Conservation (phyloP, 2,113 vertebrate genomes). For the Tupaia chinensis region DNA sequence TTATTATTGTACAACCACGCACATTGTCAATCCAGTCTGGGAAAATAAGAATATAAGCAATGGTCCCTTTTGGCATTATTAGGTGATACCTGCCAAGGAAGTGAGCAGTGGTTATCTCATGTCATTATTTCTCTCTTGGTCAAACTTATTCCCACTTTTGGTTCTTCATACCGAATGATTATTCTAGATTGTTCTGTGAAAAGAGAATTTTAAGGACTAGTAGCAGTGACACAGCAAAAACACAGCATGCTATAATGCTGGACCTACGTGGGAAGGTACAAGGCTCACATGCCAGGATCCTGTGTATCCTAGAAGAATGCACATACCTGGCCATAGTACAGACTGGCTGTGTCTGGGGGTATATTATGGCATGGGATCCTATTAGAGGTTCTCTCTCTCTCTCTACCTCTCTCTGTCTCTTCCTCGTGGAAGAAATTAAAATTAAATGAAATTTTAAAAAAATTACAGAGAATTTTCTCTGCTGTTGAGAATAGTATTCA, state of each 20-base stretch:
- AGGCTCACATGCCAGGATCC: no score
- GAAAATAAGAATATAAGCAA: background rate
- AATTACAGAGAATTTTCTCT: slow-evolving; percentile 16
- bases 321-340: no score
- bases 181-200: slow-evolving; percentile 49
- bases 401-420: no score
- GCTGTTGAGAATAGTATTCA: slow-evolving; percentile 26
- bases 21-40: background rate
- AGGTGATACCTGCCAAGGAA: background rate
- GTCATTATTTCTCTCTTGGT: slow-evolving; percentile 16
- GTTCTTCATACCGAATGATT: background rate
- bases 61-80: background rate
- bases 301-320: no score
- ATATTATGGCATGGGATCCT: no score
- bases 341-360: no score
- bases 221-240: no score
- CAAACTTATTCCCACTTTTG: slow-evolving; percentile 17
- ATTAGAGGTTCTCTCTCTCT: no score
- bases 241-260: no score
- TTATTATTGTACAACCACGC: background rate
- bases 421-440: no score
- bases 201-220: slow-evolving; percentile 19
- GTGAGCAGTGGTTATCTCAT: background rate
- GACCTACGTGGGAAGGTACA: no score
- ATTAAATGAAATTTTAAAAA: no score